phyloP scores from a whole-genome alignment of 1,140 invertebrate genomes.

The Bombus confusus region DNA sequence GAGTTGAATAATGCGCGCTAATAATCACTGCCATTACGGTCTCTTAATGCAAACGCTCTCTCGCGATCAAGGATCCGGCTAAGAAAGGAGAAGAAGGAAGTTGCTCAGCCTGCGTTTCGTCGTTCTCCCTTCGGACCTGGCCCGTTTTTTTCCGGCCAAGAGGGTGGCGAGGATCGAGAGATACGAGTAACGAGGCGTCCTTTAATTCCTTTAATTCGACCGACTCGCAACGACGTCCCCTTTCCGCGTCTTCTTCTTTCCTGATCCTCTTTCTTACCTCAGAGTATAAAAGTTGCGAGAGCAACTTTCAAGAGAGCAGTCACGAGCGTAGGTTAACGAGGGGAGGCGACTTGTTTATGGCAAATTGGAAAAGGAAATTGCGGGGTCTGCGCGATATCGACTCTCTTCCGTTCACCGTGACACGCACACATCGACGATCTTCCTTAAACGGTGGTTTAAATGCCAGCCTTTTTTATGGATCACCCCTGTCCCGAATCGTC shows the following conservation, averaged over 20 bases:
- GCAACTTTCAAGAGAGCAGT: conserved; percentile 70
- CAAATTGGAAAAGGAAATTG: conserved; percentile 83
- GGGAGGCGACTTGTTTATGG: conserved; percentile 81
- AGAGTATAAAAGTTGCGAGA: too few relatives aligned
- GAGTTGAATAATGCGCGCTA: conserved; percentile 78
- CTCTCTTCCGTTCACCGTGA: conserved; percentile 21
- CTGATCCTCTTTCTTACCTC: conserved; percentile 49
- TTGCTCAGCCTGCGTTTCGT: conserved; percentile 36
- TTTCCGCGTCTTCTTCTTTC: neutral
- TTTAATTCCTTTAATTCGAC: conserved; percentile 81
- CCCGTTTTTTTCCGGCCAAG: conserved; percentile 26
- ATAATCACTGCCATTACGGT: conserved; percentile 78
- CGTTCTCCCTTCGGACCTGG: neutral
- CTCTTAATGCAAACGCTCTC: conserved; percentile 68
- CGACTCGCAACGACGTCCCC: conserved; percentile 64
- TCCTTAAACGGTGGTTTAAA: conserved; percentile 52
- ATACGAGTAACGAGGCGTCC: conserved; percentile 79
- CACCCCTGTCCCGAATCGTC: neutral
- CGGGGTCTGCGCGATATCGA: conserved; percentile 72
- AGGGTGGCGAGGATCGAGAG: conserved; percentile 61
- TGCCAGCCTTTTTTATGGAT: neutral
- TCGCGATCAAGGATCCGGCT: conserved; percentile 1
- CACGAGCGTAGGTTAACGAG: conserved; percentile 79
- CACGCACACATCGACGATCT: neutral
- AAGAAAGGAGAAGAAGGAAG: conserved; percentile 6